Base-by-base conservation (phyloP, 2,797 vertebrate genomes). In the Malurus leucopterus region DNA sequence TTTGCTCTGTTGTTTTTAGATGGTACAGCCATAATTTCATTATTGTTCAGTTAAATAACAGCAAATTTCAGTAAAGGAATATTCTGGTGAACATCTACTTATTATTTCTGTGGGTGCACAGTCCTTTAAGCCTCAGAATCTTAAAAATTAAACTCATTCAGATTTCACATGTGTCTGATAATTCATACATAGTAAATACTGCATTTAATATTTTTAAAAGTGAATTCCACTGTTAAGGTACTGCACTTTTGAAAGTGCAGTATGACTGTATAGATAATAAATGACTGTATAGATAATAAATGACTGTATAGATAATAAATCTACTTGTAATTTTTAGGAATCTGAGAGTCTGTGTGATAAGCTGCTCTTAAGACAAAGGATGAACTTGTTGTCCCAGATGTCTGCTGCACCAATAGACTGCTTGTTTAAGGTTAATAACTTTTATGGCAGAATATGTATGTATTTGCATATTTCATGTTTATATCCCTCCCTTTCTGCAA, bases 351-450 rank as follows among this genome's bases (percentile, higher is more conserved):
- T 98, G 51, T 98, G 96, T 38, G 97, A 98, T 93, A 98, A 97
- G 73, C 86, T 97, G 15, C 92, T 98, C 88, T 98, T 99, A 84
- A 98, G 97, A 88, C 98, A 98, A 93, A 98, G 98, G 95, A 98
- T 99, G 98, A 98, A 97, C 92, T 95, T 98, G 59, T 95, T 99
- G 72, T 98, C 98, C 53, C 98, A 98, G 96, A 98, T 97, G 88
- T 94, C 98, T 16, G 96, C 97, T 40, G 97, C 98, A 9, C 98
- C 99, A 36, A 98, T 98, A 54, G 98, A 98, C 91, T 97, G 96
- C 89, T 97, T 99, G 68, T 99, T 99, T 95, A 97, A 99, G 98
- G 99, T 99, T 91, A 97, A 75, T 77, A 71, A 53, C 32, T 70
- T 83, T 84, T 34, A 41, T 79, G 54, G 51, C 27, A 74, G 53